Percentiles rank a stretch among this genome's conserved stretches.
Evolutionary conservation across 2,797 vertebrate species (phyloP).

Genomic region (Lagodon rhomboides): DNA sequence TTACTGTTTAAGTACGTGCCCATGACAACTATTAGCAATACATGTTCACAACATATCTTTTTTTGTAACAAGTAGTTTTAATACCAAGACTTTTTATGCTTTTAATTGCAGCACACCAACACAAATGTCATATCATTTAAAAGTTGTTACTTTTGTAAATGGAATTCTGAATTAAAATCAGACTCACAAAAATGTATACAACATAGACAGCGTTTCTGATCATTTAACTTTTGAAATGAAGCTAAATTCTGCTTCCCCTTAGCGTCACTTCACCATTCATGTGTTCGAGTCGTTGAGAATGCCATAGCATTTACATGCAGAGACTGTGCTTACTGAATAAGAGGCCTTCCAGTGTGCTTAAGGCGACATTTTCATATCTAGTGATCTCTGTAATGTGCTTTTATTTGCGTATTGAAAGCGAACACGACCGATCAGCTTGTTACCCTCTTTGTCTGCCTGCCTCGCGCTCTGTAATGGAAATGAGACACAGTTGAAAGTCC

Average conservation of each 20-base stretch:
- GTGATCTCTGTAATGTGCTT: slow-evolving; percentile 36
- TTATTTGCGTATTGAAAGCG: slow-evolving; percentile 46
- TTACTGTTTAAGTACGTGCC: slow-evolving; percentile 35
- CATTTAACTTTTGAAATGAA: background rate
- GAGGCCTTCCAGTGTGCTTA: slow-evolving; percentile 41
- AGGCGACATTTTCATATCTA: slow-evolving; percentile 48
- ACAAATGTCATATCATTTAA: background rate
- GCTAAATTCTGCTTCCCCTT: background rate
- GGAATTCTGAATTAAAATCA: background rate
- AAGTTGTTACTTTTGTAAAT: background rate
- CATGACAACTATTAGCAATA: slow-evolving; percentile 47
- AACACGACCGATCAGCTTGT: slow-evolving; percentile 46
- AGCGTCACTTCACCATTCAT: background rate
- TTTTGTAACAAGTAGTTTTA: background rate
- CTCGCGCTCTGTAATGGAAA: slow-evolving; percentile 52
- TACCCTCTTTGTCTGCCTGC: slow-evolving; percentile 39
- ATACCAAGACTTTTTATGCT: background rate
- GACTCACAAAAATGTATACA: background rate
- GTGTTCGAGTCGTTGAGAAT: background rate
- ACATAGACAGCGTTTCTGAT: background rate
- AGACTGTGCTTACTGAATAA: slow-evolving; percentile 40
- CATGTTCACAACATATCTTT: slow-evolving; percentile 8
- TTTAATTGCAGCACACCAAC: background rate
- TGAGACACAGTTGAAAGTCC: slow-evolving; percentile 56
- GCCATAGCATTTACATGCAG: background rate